Evolutionary conservation across 2,113 vertebrate species (phyloP), one percentile per base, ranked within the genome.

Genomic region (Pleuronectes platessa): DNA sequence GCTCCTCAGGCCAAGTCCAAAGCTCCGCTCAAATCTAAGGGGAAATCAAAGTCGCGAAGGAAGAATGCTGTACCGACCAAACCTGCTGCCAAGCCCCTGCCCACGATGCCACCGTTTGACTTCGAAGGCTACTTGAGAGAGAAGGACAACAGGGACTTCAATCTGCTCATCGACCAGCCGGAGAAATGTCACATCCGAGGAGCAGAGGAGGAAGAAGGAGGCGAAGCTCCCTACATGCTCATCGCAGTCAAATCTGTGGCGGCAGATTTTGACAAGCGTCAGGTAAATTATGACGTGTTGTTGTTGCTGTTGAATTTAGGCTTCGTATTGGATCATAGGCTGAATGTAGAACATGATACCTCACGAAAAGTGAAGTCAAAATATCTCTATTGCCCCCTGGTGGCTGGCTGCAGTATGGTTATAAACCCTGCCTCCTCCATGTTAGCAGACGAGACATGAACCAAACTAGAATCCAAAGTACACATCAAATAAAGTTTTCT

Each of bases 181-280:
- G 92, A 89, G 71, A 99, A 99, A 78, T 99, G 98, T 88, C 88
- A 14, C 81, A 68, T 59, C 61, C 60, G 51, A 72, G 84, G 67
- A 24, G 70, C 65, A 54, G 63, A 76, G 24, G 47, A 40, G 31
- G 61, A 5, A 24, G 74, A 21, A 24, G 27, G 45, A 71, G 51
- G 60, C 55, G 59, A 3, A 6, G 79, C 92, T 0, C 96, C 95
- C 0, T 96, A 97, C 85, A 89, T 99, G 90, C 96, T 99, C 54
- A 96, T 99, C 5, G 97, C 96, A 0, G 93, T 99, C 51, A 99
- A 99, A 84, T 98, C 97, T 0, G 81, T 96, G 3, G 94, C 95
- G 0, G 95, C 93, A 0, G 98, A 99, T 86, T 99, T 99, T 0
- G 96, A 98, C 49, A 95, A 96, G 70, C 95, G 98, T 0, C 97